These are phyloP conservation scores for Papilio machaon DNA, from an alignment of 1,140 invertebrate species.

Conservation along the genomic window DNA sequence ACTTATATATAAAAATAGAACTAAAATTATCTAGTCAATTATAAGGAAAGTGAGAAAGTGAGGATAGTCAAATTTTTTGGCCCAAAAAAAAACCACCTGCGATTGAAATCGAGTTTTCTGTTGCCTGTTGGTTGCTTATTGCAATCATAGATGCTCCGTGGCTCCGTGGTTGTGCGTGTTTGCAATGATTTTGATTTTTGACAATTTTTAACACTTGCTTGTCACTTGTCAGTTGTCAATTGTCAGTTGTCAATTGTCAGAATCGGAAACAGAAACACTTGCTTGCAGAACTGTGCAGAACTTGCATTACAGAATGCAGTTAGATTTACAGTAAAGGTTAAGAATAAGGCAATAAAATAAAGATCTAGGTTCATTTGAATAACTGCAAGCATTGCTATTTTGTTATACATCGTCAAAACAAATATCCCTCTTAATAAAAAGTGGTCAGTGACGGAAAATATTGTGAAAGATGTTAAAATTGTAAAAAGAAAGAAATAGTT, in stretches of 20 bases:
- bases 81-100: no score
- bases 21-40: no score
- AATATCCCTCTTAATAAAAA: slow-evolving; percentile 49
- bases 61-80: no score
- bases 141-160: no score
- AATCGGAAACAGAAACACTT: not conserved
- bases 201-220: no score
- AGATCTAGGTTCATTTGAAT: not conserved
- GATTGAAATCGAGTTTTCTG: no score
- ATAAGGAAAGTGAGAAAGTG: no score
- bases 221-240: not conserved
- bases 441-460: slow-evolving; percentile 40
- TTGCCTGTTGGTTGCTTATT: no score
- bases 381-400: not conserved
- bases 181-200: not conserved
- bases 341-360: no score
- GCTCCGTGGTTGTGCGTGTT: not conserved
- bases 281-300: not conserved
- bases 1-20: no score
- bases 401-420: not conserved
- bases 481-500: not conserved
- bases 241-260: not conserved
- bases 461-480: slow-evolving; percentile 1
- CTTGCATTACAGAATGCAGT: no score
- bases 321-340: no score